Evolutionary conservation across 2,113 vertebrate genomes (phyloP).

Genomic region (Protobothrops mucrosquamatus): DNA sequence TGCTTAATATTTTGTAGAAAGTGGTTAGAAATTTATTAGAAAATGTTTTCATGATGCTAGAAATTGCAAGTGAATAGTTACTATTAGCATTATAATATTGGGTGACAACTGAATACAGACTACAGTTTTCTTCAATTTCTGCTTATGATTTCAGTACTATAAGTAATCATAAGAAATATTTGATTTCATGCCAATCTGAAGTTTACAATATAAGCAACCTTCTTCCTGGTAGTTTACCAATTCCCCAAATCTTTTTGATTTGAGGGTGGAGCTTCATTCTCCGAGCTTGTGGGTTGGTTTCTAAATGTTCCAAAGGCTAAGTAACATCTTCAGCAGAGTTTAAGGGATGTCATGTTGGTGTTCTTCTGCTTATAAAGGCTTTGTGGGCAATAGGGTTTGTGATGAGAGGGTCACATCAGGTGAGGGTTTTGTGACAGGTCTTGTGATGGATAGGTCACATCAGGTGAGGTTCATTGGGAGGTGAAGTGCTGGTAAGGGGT

Average conservation of each 20-base stretch:
- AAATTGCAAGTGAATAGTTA: background rate
- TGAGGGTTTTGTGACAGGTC: background rate
- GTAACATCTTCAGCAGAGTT: background rate
- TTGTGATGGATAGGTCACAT: background rate
- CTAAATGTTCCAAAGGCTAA: background rate
- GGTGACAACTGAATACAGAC: background rate
- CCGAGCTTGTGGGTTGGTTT: background rate
- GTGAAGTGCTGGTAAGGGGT: background rate
- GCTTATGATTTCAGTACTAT: background rate
- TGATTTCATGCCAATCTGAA: background rate
- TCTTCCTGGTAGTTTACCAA: background rate
- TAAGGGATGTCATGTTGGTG: background rate
- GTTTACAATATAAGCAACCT: background rate
- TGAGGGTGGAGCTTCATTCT: background rate
- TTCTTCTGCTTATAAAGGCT: background rate
- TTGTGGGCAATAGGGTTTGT: background rate
- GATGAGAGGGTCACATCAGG: background rate
- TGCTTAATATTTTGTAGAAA: background rate
- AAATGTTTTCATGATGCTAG: slow-evolving; percentile 6
- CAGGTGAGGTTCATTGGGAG: background rate
- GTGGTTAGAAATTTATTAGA: background rate
- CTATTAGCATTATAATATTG: background rate
- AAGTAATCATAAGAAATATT: background rate
- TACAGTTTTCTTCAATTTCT: background rate
- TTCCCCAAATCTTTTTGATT: background rate